These are phyloP conservation scores for Tragelaphus oryx DNA, from an alignment of 2,797 vertebrate species.

Conservation along the genomic window DNA sequence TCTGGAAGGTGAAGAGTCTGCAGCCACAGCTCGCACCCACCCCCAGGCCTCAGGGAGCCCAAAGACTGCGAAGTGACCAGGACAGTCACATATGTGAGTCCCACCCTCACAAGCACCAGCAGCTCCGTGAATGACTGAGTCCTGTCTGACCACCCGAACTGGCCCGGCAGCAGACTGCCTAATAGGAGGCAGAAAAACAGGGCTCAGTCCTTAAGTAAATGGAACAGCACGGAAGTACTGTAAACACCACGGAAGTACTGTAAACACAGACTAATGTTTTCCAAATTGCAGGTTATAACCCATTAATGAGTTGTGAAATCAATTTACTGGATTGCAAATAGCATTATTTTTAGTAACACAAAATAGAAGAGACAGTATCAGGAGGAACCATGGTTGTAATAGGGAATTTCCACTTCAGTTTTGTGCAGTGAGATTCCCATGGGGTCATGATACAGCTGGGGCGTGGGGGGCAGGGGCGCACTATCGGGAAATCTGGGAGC, in stretches of 20 bases:
- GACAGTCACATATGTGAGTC: background rate
- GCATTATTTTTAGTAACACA: background rate
- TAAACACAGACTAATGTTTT: background rate
- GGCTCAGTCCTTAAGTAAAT: background rate
- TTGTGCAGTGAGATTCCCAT: background rate
- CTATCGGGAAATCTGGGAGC: background rate
- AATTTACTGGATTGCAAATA: background rate
- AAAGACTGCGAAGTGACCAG: background rate
- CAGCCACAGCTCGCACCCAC: accelerated
- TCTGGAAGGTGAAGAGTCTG: background rate
- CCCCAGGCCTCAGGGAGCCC: background rate
- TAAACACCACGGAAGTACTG: background rate
- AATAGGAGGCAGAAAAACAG: background rate
- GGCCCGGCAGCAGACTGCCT: background rate
- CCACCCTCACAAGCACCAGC: background rate
- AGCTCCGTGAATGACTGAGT: background rate
- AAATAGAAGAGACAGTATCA: background rate
- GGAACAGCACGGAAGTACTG: background rate
- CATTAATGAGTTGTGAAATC: background rate
- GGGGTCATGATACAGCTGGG: background rate
- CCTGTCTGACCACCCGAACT: background rate
- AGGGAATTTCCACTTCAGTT: background rate
- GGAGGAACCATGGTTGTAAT: background rate
- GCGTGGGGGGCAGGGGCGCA: accelerated
- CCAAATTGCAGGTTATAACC: background rate